Percentiles rank a stretch among this genome's conserved stretches.
phyloP scores from a whole-genome alignment of 2,113 vertebrate genomes.

The Passer montanus region DNA sequence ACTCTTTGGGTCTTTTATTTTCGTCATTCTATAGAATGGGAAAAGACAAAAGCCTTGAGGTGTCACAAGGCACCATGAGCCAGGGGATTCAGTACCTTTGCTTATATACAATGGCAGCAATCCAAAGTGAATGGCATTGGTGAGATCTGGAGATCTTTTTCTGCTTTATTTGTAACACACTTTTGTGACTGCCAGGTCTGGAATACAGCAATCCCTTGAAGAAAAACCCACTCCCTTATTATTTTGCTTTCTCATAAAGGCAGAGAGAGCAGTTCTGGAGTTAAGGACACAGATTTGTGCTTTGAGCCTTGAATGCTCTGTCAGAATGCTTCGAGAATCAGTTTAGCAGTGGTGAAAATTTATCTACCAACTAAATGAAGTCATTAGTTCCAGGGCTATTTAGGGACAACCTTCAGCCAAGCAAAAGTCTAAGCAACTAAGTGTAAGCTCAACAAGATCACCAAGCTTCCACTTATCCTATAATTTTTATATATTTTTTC shows the following conservation, averaged over 20 bases:
- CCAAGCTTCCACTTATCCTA: too few species aligned
- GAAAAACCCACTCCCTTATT: background rate
- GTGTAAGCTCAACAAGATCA: too few species aligned
- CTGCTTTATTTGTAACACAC: background rate
- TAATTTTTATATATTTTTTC: background rate
- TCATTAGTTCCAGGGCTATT: background rate
- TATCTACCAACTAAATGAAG: background rate
- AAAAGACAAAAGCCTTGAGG: background rate
- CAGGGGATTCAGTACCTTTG: background rate
- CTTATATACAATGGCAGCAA: background rate
- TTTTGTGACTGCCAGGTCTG: background rate
- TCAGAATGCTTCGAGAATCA: background rate
- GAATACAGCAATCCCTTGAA: background rate
- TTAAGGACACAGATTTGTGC: accelerated
- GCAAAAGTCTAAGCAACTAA: too few species aligned
- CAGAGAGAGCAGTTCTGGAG: background rate
- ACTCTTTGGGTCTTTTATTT: conserved; percentile 49
- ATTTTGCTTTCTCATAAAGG: background rate
- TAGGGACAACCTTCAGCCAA: background rate
- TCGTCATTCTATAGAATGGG: background rate
- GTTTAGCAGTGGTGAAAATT: background rate
- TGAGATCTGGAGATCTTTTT: background rate
- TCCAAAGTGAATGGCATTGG: background rate
- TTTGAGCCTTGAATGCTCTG: background rate
- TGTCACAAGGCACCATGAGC: background rate